Evolutionary conservation across 2,113 vertebrate genomes (phyloP).

Genomic region (Catharus bicknelli): DNA sequence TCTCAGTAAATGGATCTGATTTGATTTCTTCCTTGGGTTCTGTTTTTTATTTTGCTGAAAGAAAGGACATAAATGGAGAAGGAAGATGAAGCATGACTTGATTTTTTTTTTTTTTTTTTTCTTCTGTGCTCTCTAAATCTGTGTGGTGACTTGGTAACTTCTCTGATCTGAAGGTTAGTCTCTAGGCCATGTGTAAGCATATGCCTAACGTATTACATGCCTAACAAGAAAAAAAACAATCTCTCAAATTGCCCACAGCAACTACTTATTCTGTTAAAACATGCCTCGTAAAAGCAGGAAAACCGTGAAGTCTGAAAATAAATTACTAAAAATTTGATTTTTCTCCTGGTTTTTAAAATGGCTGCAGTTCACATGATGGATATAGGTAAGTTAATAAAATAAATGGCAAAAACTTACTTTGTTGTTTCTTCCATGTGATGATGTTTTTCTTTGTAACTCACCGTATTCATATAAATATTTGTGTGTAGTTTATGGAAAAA

Average conservation of each 20-base stretch:
- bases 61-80: neutral
- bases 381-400: neutral
- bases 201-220: neutral
- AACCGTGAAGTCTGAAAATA: neutral
- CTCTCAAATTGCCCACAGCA: neutral
- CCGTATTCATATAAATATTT: neutral
- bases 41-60: slow-evolving; percentile 2
- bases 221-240: neutral
- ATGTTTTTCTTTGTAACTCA: neutral
- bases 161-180: neutral
- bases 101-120: neutral
- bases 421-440: neutral
- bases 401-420: neutral
- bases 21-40: neutral
- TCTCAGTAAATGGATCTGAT: neutral
- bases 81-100: neutral
- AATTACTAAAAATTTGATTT: neutral
- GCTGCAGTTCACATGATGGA: neutral
- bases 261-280: neutral
- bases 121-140: neutral
- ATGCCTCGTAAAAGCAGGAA: neutral
- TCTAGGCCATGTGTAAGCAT: neutral
- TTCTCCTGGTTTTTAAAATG: neutral
- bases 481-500: neutral
- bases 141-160: neutral